Conservation (phyloP, 2,797 vertebrate species). For the Chelon auratus region DNA sequence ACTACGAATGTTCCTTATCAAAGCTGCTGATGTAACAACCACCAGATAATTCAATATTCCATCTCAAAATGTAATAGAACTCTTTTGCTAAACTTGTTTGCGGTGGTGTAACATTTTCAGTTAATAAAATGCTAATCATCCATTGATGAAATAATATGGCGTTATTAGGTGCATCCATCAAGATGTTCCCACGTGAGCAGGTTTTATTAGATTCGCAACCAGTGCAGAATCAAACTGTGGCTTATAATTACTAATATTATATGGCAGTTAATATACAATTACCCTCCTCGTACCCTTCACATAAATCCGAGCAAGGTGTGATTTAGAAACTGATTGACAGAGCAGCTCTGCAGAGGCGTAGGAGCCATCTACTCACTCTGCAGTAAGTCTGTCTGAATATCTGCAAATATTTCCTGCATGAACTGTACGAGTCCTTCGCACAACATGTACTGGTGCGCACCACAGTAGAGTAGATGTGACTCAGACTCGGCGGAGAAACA, state of each 20-base stretch:
- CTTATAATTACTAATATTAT: conserved; percentile 13
- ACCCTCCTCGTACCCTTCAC: background rate
- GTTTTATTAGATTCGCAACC: conserved; percentile 23
- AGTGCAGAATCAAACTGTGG: conserved; percentile 5
- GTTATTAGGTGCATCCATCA: conserved; percentile 14
- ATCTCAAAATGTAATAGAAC: conserved; percentile 2
- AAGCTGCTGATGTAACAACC: background rate
- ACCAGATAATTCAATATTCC: background rate
- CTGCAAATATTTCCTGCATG: conserved; percentile 3
- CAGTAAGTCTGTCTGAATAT: too few species aligned
- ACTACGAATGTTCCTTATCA: conserved; percentile 2
- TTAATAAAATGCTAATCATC: conserved; percentile 38
- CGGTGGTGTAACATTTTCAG: background rate
- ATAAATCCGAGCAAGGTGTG: background rate
- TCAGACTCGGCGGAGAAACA: background rate
- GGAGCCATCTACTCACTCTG: background rate
- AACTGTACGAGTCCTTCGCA: background rate
- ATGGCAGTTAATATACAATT: conserved; percentile 22
- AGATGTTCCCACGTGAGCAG: conserved; percentile 3
- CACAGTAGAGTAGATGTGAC: background rate
- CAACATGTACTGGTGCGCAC: background rate
- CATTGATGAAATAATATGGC: conserved; percentile 3
- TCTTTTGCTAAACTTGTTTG: background rate
- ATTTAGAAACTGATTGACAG: conserved; percentile 7
- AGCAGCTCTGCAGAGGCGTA: background rate